Conservation (phyloP, 2,113 vertebrate genomes). For the Takifugu bimaculatus region DNA sequence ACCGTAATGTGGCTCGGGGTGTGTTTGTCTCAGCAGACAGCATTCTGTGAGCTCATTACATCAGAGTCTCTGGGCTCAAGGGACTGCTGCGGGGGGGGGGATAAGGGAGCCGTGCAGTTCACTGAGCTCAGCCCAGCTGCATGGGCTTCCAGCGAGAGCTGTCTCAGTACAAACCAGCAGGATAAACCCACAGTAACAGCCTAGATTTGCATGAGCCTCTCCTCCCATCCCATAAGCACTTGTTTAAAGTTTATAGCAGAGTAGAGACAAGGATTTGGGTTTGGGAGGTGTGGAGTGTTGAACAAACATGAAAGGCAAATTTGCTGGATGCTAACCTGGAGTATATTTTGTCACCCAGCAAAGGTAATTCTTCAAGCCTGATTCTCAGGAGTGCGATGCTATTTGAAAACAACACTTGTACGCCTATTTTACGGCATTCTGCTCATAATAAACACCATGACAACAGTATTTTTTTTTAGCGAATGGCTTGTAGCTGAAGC, state of each 20-base stretch:
- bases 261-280: conserved; percentile 24
- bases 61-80: conserved; percentile 53
- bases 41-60: conserved; percentile 77
- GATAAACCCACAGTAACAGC: conserved; percentile 58
- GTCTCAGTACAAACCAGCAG: conserved; percentile 37
- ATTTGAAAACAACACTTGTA: conserved; percentile 15
- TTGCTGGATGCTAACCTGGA: conserved; percentile 14
- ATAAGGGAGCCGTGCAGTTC: conserved; percentile 61
- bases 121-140: conserved; percentile 58
- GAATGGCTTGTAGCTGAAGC: conserved; percentile 48
- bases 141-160: conserved; percentile 35
- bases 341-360: conserved; percentile 4
- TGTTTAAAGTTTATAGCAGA: conserved; percentile 43
- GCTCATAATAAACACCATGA: conserved; percentile 32
- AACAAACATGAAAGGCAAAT: conserved; percentile 26
- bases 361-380: conserved; percentile 24
- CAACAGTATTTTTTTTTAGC: conserved; percentile 29
- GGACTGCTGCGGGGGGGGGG: conserved; percentile 26
- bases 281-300: conserved; percentile 29
- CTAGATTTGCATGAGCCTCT: conserved; percentile 54
- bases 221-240: conserved; percentile 41
- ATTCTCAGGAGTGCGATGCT: conserved; percentile 8
- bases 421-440: conserved; percentile 24
- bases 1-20: conserved; percentile 37
- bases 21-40: conserved; percentile 48